Evolutionary conservation across 2,797 vertebrate genomes (phyloP), one percentile per base, ranked within the genome.

Genomic region (Sphenopsis melanotis): DNA sequence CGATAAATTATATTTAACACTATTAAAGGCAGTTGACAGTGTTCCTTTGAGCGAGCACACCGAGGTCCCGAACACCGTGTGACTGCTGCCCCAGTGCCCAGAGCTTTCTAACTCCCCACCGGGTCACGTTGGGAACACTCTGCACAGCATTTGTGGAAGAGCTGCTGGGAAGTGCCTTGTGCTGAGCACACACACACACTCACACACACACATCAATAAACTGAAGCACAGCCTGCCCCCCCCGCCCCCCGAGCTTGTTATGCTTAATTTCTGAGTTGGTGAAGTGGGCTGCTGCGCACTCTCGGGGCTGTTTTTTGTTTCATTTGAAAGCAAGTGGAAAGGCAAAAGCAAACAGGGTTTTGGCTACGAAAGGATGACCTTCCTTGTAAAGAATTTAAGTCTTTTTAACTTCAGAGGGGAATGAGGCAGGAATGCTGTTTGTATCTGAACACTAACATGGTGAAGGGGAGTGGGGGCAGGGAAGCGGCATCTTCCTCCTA

Each of bases 291-390:
- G 94, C 94, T 97, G 94, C 52, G 11, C 24, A 36, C 75, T 89
- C 91, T 93, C 87, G 63, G 94, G 32, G 63, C 36, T 85, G 59
- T 53, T 74, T 56, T 81, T 95, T 97, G 96, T 96, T 96, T 82
- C 50, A 66, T 97, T 95, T 96, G 95, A 97, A 97, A 98, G 96
- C 83, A 92, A 97, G 95, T 97, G 96, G 96, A 97, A 97, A 98
- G 95, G 98, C 96, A 97, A 98, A 98, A 98, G 96, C 96, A 97
- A 98, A 97, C 96, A 97, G 95, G 83, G 95, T 93, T 98, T 97
- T 97, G 97, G 98, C 98, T 96, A 95, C n/a, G 71, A 97, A 97
- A 94, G 93, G 96, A 97, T 98, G 98, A 98, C 97, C 98, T 98
- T 97, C 96, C 95, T 97, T 96, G 95, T 91, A 96, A 98, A 97